Evolutionary conservation across 2,888 invertebrate genomes (phyloP), one percentile per base, ranked within the genome.

Genomic region (Epinotia brunnichana): DNA sequence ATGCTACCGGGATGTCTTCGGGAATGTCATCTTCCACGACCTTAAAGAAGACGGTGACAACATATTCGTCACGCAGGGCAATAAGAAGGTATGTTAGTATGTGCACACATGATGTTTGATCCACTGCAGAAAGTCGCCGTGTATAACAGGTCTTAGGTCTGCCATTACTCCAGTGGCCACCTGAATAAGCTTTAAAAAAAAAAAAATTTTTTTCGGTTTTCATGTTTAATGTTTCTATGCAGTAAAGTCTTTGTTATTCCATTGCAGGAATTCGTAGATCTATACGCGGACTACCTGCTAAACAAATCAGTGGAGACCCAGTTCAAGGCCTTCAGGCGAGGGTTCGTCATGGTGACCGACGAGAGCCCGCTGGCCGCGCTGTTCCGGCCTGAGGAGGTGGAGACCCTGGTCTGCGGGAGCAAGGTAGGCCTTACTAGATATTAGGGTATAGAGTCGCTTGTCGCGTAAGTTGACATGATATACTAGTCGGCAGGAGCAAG

Each of bases 301-400:
- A 99, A 99, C 88, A 95, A 95, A 85, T 97, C 97, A 0, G 96
- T 99, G 56, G 97, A 97, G 84, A 96, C 96, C 74, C 98, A 99
- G 90, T 99, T 99, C 89, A 95, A 95, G 77, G 98, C 98, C 70
- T 99, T 99, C 87, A 95, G 97, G 76, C 95, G 97, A 83, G 99
- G 99, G 2, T 99, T 99, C 88, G 96, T 97, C 84, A 98, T 98
- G 97, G 98, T 99, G 0, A 98, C 98, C 0, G 98, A 98, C 83
- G 98, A 98, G 89, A 98, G 98, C 78, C 98, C 98, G 0, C 94
- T 99, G 56, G 95, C 95, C 70, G 93, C 96, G 76, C 94, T 99
- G 19, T 99, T 98, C 93, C 94, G 98, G 78, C 98, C 99, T 0
- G 98, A 98, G 85, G 99, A 99, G 92, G 96, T 99, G 11, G 99